Percentiles rank a stretch among this genome's conserved stretches.
phyloP scores from a whole-genome alignment of 2,113 vertebrate species.

The Notothenia rossii region DNA sequence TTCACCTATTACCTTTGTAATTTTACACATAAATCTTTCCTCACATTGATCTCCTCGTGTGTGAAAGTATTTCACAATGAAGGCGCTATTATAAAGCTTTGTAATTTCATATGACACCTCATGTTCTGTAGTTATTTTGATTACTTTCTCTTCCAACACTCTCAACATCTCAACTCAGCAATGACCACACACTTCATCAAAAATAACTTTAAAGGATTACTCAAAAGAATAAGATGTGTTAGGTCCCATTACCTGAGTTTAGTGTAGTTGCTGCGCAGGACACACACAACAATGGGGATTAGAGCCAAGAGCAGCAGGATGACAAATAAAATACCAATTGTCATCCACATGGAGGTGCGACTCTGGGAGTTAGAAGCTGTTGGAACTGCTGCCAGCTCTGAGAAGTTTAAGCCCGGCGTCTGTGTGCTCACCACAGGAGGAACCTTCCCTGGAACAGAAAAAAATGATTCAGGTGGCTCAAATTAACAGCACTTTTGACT shows the following conservation, averaged over 20 bases:
- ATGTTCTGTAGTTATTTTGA: neutral
- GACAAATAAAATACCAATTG: conserved; percentile 36
- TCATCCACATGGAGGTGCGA: conserved; percentile 1
- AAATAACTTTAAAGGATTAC: neutral
- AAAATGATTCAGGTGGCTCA: neutral
- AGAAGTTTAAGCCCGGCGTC: neutral
- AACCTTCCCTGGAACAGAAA: conserved; percentile 61
- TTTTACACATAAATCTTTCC: neutral
- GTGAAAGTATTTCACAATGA: neutral
- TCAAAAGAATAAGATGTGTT: neutral
- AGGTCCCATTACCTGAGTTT: conserved; percentile 53
- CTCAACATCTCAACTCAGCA: neutral
- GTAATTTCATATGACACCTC: neutral
- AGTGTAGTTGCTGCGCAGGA: conserved; percentile 6
- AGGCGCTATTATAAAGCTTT: neutral
- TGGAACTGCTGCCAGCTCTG: neutral
- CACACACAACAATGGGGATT: conserved; percentile 15
- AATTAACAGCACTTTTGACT: neutral
- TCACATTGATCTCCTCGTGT: neutral
- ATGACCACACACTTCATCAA: neutral
- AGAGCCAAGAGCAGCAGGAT: conserved; percentile 52
- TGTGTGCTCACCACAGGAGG: conserved; percentile 27
- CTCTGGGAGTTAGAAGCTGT: neutral
- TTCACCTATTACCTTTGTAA: neutral
- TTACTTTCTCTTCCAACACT: neutral